phyloP scores from a whole-genome alignment of 92 coral and sea anemone genomes.

The Siderastrea siderea region DNA sequence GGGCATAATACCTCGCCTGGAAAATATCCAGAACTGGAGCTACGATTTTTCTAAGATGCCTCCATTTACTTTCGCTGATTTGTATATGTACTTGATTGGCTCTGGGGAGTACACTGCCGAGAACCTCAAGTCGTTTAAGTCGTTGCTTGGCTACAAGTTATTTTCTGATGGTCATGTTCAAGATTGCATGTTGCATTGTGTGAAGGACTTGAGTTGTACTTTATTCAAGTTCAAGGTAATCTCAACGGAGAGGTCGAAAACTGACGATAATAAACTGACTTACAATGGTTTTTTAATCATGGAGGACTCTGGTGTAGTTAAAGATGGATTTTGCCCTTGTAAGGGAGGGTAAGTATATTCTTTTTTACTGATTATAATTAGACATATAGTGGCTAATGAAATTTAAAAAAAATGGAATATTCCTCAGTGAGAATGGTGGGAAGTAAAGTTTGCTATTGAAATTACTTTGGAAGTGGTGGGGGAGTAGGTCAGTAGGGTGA shows the following conservation, averaged over 20 bases:
- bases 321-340: slow-evolving; percentile 51
- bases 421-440: no score
- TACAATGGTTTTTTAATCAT: slow-evolving; percentile 16
- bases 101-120: slow-evolving; percentile 48
- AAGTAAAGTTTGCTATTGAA: no score
- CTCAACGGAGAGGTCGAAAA: slow-evolving; percentile 20
- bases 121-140: slow-evolving; percentile 34
- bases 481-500: background rate
- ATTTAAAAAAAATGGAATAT: no score
- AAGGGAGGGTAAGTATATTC: slow-evolving; percentile 44
- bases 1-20: slow-evolving; percentile 27
- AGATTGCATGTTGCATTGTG: background rate
- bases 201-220: background rate
- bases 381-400: background rate
- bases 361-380: background rate
- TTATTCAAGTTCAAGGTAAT: slow-evolving; percentile 1
- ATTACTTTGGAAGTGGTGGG: background rate
- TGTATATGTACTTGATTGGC: slow-evolving; percentile 39
- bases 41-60: slow-evolving; percentile 41
- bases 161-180: slow-evolving; percentile 39
- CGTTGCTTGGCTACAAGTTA: slow-evolving; percentile 35
- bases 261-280: slow-evolving; percentile 1
- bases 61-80: slow-evolving; percentile 39
- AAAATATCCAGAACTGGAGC: slow-evolving; percentile 21
- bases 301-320: background rate